Percentiles rank a stretch among this genome's conserved stretches.
These are phyloP conservation scores for Plecturocebus donacophilus DNA, from an alignment of 2,113 vertebrate species.

Conservation along the genomic window DNA sequence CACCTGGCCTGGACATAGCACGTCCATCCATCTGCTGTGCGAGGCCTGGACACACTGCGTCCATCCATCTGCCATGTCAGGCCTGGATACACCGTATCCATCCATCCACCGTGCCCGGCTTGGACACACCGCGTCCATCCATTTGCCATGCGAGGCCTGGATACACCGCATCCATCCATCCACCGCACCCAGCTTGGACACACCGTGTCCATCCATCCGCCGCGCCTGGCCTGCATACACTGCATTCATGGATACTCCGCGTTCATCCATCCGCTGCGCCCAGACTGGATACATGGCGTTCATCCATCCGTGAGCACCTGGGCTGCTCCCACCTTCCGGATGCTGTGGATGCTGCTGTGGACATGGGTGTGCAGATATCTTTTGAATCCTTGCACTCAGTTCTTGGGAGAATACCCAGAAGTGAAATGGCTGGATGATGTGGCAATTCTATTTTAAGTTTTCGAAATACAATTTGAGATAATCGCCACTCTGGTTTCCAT, in stretches of 20 bases:
- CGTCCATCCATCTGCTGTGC: no score
- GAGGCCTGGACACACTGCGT: no score
- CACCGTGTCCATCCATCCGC: no score
- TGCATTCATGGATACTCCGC: no score
- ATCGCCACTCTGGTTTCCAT: background rate
- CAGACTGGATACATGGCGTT: fast-evolving
- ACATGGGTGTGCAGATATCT: background rate
- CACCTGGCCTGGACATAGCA: background rate
- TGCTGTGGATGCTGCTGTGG: background rate
- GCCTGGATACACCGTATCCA: background rate
- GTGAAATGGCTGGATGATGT: background rate
- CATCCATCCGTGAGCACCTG: background rate
- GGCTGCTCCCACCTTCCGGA: background rate
- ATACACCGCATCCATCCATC: no score
- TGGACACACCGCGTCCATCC: no score
- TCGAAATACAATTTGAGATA: background rate
- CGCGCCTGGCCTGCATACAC: no score
- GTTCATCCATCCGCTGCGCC: no score
- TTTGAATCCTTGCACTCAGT: background rate
- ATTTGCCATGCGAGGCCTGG: no score
- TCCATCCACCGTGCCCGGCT: no score
- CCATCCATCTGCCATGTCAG: fast-evolving
- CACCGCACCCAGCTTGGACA: no score
- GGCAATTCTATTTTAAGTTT: background rate
- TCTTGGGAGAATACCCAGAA: background rate